Evolutionary conservation across 1,140 invertebrate genomes (phyloP), one percentile per base, ranked within the genome.

Genomic region (Drosophila aff.): DNA sequence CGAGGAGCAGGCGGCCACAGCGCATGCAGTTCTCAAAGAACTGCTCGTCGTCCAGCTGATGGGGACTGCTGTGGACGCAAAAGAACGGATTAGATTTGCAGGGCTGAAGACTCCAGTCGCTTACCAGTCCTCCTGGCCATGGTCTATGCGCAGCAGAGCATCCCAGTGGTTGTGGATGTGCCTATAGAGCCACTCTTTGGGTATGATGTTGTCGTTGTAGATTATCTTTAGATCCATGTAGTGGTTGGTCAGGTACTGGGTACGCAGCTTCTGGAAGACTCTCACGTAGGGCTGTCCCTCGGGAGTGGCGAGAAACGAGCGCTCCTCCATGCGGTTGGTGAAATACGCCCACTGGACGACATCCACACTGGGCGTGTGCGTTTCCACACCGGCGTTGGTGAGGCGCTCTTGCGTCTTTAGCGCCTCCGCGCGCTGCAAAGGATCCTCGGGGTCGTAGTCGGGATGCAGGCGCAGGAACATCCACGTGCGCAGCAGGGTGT

Each of bases 401-500:
- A 90, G 41, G 0, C 76, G 65, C 21, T 90, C 86, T 13, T 90
- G 85, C 0, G 82, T 78, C 40, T 77, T 87, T 0, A 59, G 71
- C 0, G 87, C 79, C 55, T 79, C 80, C 6, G 80, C 74, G 1
- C 81, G 72, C 26, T 83, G 81, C 6, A 64, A 58, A 1, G 86
- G 74, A 67, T 92, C 89, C 28, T 92, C 87, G 21, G 91, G 84
- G 79, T 92, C 87, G 31, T 92, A 84, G 33, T 87, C 63, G 6
- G 92, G 92, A 82, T 92, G 89, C 61, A 92, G 64, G 63, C 93
- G 93, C 18, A 95, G 66, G 68, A 94, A 95, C 67, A 95, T 93
- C 96, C 96, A 97, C 33, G 94, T 94, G 53, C 96, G 95, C 16
- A 97, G 90, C 91, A 97, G 93, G 65, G 95, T 95, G 79, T 97